Conservation (phyloP, 2,888 invertebrate genomes). For the Ornithoptera priamus region DNA sequence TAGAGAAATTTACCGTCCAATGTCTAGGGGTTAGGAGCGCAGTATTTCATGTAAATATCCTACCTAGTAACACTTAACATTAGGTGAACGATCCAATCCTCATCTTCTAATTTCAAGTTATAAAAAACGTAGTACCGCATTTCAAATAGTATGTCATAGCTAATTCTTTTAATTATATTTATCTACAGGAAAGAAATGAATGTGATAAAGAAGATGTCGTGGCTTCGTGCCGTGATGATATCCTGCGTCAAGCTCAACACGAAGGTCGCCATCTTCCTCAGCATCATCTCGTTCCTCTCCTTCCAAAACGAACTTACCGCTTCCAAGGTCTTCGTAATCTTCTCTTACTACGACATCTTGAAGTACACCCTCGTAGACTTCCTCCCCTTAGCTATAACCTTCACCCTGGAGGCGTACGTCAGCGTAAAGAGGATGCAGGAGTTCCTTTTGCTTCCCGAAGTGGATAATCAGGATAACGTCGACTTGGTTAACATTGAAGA, state of each 20-base stretch:
- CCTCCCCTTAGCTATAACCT: slow-evolving; percentile 88
- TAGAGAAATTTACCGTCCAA: too few species aligned
- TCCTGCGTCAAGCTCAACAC: slow-evolving; percentile 88
- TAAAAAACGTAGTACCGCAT: too few species aligned
- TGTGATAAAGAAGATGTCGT: slow-evolving; percentile 83
- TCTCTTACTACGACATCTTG: slow-evolving; percentile 89
- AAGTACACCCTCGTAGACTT: slow-evolving; percentile 89
- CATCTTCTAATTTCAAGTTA: too few species aligned
- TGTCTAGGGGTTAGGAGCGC: too few species aligned
- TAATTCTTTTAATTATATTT: too few species aligned
- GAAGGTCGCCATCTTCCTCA: slow-evolving; percentile 88
- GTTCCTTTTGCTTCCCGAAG: slow-evolving; percentile 76
- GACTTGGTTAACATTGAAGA: slow-evolving; percentile 61
- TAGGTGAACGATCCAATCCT: too few species aligned
- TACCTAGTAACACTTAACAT: too few species aligned
- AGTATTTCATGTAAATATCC: too few species aligned
- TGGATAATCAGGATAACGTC: slow-evolving; percentile 59
- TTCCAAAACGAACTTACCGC: slow-evolving; percentile 84
- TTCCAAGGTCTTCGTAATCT: slow-evolving; percentile 87
- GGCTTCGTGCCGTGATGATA: slow-evolving; percentile 84
- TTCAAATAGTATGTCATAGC: too few species aligned
- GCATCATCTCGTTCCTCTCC: slow-evolving; percentile 84
- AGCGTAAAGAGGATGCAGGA: slow-evolving; percentile 86
- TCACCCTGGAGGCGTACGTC: slow-evolving; percentile 87
- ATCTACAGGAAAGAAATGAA: slow-evolving; percentile 82